A percentile compares a stretch with the other conserved stretches of the same genome.
Conservation (phyloP, 2,113 vertebrate species). For the Melanocharis versteri region DNA sequence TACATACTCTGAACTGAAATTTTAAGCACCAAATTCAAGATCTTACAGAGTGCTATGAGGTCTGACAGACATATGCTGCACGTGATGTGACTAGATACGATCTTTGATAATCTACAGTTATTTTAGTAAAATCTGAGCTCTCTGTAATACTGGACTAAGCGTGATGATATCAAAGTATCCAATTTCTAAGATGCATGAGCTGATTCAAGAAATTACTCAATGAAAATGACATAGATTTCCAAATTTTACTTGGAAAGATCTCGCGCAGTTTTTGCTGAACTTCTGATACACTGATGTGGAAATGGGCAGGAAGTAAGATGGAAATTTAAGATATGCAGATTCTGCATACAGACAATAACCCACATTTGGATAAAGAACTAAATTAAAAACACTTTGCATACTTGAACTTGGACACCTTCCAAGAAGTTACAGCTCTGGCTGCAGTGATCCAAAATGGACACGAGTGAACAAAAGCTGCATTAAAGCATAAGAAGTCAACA, state of each 20-base stretch:
- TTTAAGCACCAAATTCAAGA: background rate
- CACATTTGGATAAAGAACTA: background rate
- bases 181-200: accelerated
- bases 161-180: background rate
- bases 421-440: background rate
- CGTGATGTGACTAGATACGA: background rate
- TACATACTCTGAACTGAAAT: background rate
- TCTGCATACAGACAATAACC: background rate
- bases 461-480: background rate
- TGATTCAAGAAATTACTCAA: background rate
- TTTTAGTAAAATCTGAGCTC: background rate
- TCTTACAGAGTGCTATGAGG: background rate
- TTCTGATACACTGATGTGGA: background rate
- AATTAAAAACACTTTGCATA: background rate
- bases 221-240: background rate
- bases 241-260: background rate
- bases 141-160: background rate
- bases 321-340: background rate
- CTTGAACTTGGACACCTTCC: background rate
- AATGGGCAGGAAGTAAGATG: background rate
- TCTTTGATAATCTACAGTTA: background rate
- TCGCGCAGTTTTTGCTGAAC: background rate
- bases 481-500: background rate
- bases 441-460: background rate
- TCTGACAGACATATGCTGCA: background rate